These are phyloP conservation scores for Aricia agestis DNA, from an alignment of 1,140 invertebrate species.

Conservation along the genomic window DNA sequence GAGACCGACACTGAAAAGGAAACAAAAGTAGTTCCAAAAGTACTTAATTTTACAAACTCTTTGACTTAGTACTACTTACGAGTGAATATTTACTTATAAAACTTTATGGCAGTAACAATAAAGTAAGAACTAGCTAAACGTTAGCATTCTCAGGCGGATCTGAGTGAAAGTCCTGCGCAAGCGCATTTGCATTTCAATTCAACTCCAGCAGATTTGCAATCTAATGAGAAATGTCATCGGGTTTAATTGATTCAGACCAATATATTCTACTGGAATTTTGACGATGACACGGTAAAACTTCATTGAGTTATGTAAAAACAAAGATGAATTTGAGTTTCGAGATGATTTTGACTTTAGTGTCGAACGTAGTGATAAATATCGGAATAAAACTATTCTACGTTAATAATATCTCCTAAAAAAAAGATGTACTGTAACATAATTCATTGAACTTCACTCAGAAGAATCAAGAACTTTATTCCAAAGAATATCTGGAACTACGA, in stretches of 20 bases:
- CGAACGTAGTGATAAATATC: background rate
- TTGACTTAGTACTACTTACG: too few relatives aligned
- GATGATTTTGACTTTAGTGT: too few relatives aligned
- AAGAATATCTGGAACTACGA: background rate
- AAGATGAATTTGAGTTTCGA: too few relatives aligned
- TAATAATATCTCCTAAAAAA: background rate
- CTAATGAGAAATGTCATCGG: slow-evolving; percentile 9
- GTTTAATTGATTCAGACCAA: background rate
- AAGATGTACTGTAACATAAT: too few relatives aligned
- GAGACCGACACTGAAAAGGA: too few relatives aligned
- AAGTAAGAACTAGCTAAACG: background rate
- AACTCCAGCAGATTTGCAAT: slow-evolving; percentile 2
- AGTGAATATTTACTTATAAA: too few relatives aligned
- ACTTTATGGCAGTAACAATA: too few relatives aligned
- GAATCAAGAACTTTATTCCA: background rate
- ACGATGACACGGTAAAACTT: background rate
- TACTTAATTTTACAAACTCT: too few relatives aligned
- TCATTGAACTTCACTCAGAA: background rate
- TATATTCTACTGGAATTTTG: background rate
- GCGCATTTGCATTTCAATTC: slow-evolving; percentile 7
- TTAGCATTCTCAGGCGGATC: slow-evolving; percentile 2
- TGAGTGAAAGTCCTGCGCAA: background rate
- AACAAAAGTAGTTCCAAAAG: too few relatives aligned
- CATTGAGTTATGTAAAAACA: too few relatives aligned
- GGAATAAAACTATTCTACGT: background rate